A percentile compares a stretch with the other conserved stretches of the same genome.
Conservation (phyloP, 2,797 vertebrate species). For the Craterocephalus amniculus region DNA sequence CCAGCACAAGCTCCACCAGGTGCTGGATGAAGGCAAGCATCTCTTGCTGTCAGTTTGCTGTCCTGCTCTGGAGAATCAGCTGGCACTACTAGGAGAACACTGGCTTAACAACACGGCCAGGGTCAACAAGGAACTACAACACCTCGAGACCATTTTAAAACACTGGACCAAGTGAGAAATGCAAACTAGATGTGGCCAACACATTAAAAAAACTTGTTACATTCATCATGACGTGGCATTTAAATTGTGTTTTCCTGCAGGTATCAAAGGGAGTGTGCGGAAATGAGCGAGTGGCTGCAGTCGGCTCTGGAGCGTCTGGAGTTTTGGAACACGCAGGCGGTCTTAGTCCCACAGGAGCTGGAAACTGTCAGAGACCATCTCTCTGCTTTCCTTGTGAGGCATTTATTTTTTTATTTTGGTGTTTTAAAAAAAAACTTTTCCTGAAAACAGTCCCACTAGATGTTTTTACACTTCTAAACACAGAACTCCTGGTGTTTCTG, state of each 20-base stretch:
- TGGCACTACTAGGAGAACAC: slow-evolving; percentile 89
- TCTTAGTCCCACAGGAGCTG: slow-evolving; percentile 94
- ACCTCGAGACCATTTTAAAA: slow-evolving; percentile 92
- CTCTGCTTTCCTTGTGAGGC: slow-evolving; percentile 91
- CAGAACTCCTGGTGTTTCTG: not conserved
- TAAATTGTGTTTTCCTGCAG: slow-evolving; percentile 67
- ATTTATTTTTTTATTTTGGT: not conserved
- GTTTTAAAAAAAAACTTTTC: not conserved
- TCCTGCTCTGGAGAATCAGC: slow-evolving; percentile 88
- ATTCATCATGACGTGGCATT: accelerated
- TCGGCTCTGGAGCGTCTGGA: slow-evolving; percentile 90
- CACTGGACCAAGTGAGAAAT: slow-evolving; percentile 93
- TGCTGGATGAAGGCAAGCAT: slow-evolving; percentile 92
- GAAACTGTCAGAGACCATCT: slow-evolving; percentile 94
- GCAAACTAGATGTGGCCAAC: not conserved
- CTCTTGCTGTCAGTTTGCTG: slow-evolving; percentile 90
- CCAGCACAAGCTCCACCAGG: slow-evolving; percentile 93
- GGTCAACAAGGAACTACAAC: slow-evolving; percentile 91
- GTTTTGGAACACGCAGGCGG: slow-evolving; percentile 95
- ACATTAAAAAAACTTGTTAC: not conserved
- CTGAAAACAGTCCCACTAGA: not conserved
- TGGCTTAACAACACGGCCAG: slow-evolving; percentile 91
- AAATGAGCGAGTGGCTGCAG: slow-evolving; percentile 90
- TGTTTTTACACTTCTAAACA: not conserved
- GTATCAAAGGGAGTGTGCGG: slow-evolving; percentile 91